These are phyloP conservation scores for Bradypodion pumilum DNA, from an alignment of 2,797 vertebrate species.

Conservation along the genomic window DNA sequence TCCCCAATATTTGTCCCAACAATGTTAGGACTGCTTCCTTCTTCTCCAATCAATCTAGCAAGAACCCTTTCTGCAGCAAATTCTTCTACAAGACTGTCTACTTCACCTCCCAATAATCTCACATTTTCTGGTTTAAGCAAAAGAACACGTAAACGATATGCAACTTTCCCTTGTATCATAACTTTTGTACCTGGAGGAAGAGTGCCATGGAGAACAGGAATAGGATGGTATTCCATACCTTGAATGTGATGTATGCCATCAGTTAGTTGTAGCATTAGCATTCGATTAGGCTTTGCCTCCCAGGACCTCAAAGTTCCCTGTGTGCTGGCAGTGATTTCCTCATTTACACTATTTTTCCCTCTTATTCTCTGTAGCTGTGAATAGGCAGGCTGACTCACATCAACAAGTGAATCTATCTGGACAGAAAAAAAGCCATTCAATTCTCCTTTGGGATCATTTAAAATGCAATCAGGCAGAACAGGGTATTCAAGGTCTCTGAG, in stretches of 20 bases:
- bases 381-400: constrained; percentile 93
- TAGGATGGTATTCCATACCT: constrained; percentile 90
- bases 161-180: constrained; percentile 84
- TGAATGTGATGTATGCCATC: constrained; percentile 92
- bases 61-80: constrained; percentile 85
- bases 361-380: constrained; percentile 87
- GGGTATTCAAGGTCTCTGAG: constrained; percentile 88
- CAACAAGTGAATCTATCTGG: constrained; percentile 92
- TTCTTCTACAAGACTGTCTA: constrained; percentile 87
- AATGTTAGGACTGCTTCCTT: constrained; percentile 69
- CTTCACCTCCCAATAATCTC: constrained; percentile 90
- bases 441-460: constrained; percentile 82
- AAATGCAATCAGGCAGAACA: constrained; percentile 84
- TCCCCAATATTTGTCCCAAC: constrained; percentile 58
- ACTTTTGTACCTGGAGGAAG: constrained; percentile 93
- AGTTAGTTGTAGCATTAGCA: constrained; percentile 93
- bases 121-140: constrained; percentile 89
- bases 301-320: constrained; percentile 85
- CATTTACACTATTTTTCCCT: constrained; percentile 86
- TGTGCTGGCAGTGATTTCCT: constrained; percentile 86
- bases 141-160: constrained; percentile 88
- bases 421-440: constrained; percentile 87
- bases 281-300: constrained; percentile 88
- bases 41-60: constrained; percentile 84
- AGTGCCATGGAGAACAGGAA: constrained; percentile 80